These are phyloP conservation scores for Anser cygnoides DNA, from an alignment of 2,113 vertebrate genomes.

Conservation along the genomic window DNA sequence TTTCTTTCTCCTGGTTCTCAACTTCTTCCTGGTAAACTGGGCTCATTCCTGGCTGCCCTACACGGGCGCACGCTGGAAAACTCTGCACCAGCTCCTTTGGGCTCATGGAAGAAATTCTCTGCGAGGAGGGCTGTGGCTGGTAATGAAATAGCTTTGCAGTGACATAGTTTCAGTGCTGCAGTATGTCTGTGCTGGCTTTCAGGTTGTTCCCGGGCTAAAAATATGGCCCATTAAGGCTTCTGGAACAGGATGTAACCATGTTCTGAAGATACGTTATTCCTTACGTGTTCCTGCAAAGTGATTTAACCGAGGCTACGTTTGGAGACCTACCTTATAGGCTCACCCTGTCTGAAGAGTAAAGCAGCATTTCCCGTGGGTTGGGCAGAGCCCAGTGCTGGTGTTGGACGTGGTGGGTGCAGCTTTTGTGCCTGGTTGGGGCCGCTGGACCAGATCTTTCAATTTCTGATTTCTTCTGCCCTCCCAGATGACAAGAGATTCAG, in stretches of 20 bases:
- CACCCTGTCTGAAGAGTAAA: background rate
- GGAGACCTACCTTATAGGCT: background rate
- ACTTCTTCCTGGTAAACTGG: background rate
- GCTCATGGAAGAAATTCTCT: background rate
- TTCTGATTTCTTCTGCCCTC: background rate
- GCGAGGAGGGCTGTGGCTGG: background rate
- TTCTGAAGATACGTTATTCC: background rate
- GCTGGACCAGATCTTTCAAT: background rate
- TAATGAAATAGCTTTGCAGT: conserved; percentile 9
- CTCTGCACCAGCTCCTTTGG: background rate
- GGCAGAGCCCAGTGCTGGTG: background rate
- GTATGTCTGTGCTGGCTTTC: conserved; percentile 5
- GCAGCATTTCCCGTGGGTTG: background rate
- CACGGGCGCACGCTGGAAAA: background rate
- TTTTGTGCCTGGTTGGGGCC: background rate
- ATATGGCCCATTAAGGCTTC: conserved; percentile 19
- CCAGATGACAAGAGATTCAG: background rate
- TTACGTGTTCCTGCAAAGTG: background rate
- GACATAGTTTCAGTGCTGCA: background rate
- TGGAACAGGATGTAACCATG: background rate
- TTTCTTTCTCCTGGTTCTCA: background rate
- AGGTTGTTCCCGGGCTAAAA: conserved; percentile 29
- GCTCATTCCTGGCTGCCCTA: background rate
- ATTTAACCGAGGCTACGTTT: background rate
- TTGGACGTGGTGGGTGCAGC: background rate